Conservation (phyloP, 2,888 invertebrate species). For the Balanococcus diminutus region DNA sequence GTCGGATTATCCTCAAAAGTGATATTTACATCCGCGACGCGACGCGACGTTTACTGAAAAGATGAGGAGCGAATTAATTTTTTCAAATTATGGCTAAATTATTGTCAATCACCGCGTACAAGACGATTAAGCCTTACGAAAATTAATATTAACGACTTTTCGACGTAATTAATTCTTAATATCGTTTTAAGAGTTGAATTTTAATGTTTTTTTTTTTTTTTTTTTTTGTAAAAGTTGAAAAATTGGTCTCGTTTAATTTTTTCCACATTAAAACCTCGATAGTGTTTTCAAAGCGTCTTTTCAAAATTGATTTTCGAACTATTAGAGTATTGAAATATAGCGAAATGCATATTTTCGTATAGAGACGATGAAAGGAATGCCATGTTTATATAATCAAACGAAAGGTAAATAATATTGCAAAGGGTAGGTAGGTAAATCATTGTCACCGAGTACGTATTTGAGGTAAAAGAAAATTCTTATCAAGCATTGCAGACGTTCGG, state of each 20-base stretch:
- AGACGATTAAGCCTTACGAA: not conserved
- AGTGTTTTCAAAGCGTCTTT: too few species aligned
- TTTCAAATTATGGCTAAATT: not conserved
- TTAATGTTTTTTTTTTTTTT: too few species aligned
- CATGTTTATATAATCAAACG: not conserved
- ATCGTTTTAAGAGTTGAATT: too few species aligned
- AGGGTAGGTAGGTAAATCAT: not conserved
- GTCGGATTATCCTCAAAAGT: not conserved
- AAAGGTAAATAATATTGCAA: not conserved
- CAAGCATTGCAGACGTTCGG: not conserved
- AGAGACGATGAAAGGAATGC: not conserved
- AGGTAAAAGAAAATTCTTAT: slow-evolving; percentile 33
- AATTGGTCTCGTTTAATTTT: too few species aligned
- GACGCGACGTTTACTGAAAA: not conserved
- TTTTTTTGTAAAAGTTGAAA: too few species aligned
- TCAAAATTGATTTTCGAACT: too few species aligned
- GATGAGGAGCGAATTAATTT: not conserved
- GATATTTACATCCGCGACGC: not conserved
- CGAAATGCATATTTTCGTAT: too few species aligned
- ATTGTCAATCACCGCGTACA: not conserved
- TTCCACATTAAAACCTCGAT: too few species aligned
- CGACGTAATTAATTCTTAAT: not conserved
- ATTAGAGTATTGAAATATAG: too few species aligned
- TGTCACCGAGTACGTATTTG: not conserved
- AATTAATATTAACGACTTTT: not conserved